phyloP scores from a whole-genome alignment of 1,140 invertebrate genomes.

The Psilanteris sp. region DNA sequence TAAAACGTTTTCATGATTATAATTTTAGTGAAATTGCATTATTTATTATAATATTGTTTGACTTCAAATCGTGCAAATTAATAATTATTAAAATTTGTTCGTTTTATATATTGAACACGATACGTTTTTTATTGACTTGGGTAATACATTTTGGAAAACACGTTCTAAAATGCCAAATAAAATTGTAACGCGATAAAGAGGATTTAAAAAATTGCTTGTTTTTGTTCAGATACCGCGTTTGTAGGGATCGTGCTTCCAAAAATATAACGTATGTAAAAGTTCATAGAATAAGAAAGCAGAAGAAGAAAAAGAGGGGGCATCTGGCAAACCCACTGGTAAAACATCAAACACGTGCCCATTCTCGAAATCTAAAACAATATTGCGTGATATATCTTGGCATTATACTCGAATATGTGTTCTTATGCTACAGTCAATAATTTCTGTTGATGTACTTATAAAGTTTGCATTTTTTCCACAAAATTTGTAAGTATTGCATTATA shows the following conservation, averaged over 20 bases:
- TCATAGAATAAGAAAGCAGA: slow-evolving; percentile 67
- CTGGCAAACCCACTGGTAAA: slow-evolving; percentile 62
- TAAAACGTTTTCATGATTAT: too few relatives aligned
- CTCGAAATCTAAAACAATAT: slow-evolving; percentile 53
- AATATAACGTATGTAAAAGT: slow-evolving; percentile 61
- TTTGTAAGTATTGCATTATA: too few relatives aligned
- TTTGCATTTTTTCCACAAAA: neutral
- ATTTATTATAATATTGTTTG: too few relatives aligned
- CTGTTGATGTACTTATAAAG: slow-evolving; percentile 11
- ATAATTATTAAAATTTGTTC: too few relatives aligned
- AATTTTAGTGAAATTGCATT: too few relatives aligned
- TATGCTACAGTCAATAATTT: slow-evolving; percentile 34
- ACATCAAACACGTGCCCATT: slow-evolving; percentile 64
- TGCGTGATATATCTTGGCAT: slow-evolving; percentile 26
- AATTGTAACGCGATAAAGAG: neutral
- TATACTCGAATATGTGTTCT: slow-evolving; percentile 13
- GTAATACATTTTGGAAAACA: too few relatives aligned
- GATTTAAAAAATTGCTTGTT: slow-evolving; percentile 47
- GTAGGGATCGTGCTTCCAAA: slow-evolving; percentile 58
- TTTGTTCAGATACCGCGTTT: slow-evolving; percentile 12
- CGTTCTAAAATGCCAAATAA: too few relatives aligned
- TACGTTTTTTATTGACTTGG: too few relatives aligned
- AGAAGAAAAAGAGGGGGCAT: slow-evolving; percentile 63
- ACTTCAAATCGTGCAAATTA: too few relatives aligned
- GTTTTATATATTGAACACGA: too few relatives aligned